Conservation (phyloP, 2,113 vertebrate genomes). For the Ceuthmochares aereus region DNA sequence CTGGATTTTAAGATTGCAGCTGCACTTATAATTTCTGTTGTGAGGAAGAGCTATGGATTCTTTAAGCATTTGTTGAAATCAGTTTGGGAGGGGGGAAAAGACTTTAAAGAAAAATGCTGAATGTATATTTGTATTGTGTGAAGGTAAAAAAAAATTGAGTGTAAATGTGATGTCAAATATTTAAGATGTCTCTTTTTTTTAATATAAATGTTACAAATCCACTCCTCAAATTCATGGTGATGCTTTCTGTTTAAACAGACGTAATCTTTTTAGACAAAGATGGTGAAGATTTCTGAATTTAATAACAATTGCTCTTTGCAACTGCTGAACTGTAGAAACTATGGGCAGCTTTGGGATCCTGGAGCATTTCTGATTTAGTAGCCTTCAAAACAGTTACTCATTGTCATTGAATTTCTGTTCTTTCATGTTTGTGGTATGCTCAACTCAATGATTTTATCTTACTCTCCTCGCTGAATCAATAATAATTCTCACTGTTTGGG, state of each 20-base stretch:
- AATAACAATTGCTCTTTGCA: slow-evolving; percentile 1
- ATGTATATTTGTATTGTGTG: neutral
- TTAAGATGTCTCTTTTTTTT: neutral
- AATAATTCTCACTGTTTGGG: neutral
- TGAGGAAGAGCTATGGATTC: neutral
- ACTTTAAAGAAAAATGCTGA: neutral
- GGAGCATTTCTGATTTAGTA: neutral
- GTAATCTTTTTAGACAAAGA: neutral
- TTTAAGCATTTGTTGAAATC: neutral
- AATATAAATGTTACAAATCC: neutral
- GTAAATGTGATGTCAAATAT: neutral
- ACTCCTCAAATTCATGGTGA: neutral
- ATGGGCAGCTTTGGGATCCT: neutral
- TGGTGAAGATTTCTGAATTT: slow-evolving; percentile 18
- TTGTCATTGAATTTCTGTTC: neutral
- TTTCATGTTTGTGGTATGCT: neutral
- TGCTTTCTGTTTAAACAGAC: neutral
- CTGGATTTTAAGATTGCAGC: neutral
- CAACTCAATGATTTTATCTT: neutral
- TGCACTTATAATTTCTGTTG: neutral
- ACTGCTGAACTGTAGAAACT: neutral
- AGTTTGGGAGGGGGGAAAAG: neutral
- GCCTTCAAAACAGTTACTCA: neutral
- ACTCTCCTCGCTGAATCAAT: neutral
- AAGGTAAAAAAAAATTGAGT: neutral